Conservation (phyloP, 2,797 vertebrate genomes). For the Takifugu ocellatus region DNA sequence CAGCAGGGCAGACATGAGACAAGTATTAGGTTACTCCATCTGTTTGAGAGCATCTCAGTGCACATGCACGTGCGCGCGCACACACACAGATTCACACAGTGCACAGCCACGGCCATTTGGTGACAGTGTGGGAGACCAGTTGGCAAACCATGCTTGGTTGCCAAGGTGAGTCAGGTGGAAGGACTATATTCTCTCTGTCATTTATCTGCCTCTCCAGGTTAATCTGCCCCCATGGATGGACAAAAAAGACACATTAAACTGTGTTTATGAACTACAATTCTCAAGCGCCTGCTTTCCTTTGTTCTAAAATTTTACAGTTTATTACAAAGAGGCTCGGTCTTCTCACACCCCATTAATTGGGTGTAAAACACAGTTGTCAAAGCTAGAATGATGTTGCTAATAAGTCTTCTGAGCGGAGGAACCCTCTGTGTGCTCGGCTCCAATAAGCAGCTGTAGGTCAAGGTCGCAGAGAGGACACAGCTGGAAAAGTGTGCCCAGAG, state of each 20-base stretch:
- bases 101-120: slow-evolving; percentile 59
- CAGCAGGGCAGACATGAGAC: slow-evolving; percentile 63
- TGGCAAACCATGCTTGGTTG: slow-evolving; percentile 42
- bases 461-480: neutral
- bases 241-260: slow-evolving; percentile 4
- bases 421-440: neutral
- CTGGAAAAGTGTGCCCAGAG: neutral
- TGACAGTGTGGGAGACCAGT: slow-evolving; percentile 58
- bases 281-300: no score
- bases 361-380: neutral
- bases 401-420: neutral
- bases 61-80: slow-evolving; percentile 9
- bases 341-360: neutral
- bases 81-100: slow-evolving; percentile 37
- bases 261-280: no score
- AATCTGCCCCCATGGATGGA: slow-evolving; percentile 22
- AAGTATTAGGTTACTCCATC: slow-evolving; percentile 72
- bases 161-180: slow-evolving; percentile 61
- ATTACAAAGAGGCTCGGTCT: no score
- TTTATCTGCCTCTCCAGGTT: slow-evolving; percentile 21
- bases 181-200: slow-evolving; percentile 31
- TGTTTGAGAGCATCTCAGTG: slow-evolving; percentile 46
- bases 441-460: neutral
- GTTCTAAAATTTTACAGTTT: no score
- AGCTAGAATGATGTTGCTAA: neutral